phyloP scores from a whole-genome alignment of 64 coral and sea anemone genomes.

The Porites lutea region DNA sequence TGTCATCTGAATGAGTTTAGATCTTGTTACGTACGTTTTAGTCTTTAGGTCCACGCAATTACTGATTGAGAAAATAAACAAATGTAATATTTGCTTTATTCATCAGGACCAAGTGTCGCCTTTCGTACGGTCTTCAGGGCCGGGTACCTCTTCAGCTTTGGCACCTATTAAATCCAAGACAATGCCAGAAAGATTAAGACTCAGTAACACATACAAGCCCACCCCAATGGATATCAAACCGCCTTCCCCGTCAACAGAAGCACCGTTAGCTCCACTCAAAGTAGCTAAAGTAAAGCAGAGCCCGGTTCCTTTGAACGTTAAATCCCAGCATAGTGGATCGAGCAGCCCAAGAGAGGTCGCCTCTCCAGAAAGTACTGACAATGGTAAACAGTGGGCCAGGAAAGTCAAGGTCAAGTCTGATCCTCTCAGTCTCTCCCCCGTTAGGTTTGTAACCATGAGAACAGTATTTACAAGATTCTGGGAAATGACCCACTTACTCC shows the following conservation, averaged over 20 bases:
- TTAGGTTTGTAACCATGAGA: background rate
- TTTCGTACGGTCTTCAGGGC: constrained; percentile 28
- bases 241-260: constrained; percentile 33
- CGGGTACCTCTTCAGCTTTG: constrained; percentile 28
- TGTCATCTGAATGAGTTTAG: no score
- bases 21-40: no score
- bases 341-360: constrained; percentile 1
- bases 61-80: no score
- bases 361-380: constrained; percentile 31
- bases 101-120: constrained; percentile 52
- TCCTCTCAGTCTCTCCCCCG: background rate
- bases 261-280: constrained; percentile 61
- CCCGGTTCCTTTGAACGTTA: background rate
- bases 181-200: constrained; percentile 79
- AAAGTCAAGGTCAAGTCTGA: constrained; percentile 10
- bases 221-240: constrained; percentile 73
- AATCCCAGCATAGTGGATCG: constrained; percentile 14
- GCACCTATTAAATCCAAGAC: constrained; percentile 77
- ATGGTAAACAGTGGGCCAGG: constrained; percentile 19
- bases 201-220: constrained; percentile 64
- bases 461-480: no score
- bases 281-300: constrained; percentile 69
- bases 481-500: no score
- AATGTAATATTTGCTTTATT: background rate
- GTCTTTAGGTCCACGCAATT: no score